These are phyloP conservation scores for Tyria jacobaeae DNA, from an alignment of 2,888 invertebrate species.

Conservation along the genomic window DNA sequence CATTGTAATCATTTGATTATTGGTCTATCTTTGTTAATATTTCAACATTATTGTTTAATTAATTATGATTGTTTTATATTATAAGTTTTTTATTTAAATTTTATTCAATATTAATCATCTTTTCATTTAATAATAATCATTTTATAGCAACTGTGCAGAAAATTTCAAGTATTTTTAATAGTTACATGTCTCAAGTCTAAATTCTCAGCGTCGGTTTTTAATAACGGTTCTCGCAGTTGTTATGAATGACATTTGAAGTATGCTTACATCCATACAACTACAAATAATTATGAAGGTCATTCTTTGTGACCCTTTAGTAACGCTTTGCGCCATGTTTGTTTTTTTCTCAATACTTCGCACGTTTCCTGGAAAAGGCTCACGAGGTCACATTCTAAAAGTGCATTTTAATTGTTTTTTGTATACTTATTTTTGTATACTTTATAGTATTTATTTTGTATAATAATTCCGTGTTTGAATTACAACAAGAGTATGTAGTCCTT, in stretches of 20 bases:
- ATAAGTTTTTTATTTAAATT: too few species aligned
- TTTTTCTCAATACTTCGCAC: slow-evolving; percentile 53
- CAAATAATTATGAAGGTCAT: slow-evolving; percentile 65
- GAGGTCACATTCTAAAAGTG: slow-evolving; percentile 19
- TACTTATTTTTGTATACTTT: too few species aligned
- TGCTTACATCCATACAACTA: slow-evolving; percentile 53
- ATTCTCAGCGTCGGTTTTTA: slow-evolving; percentile 13
- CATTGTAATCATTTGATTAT: not conserved
- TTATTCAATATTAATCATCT: too few species aligned
- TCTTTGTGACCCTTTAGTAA: slow-evolving; percentile 60
- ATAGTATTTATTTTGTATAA: not conserved
- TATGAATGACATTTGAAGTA: slow-evolving; percentile 29
- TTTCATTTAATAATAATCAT: too few species aligned
- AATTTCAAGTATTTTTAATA: not conserved
- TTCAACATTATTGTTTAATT: too few species aligned
- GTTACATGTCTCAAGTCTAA: slow-evolving; percentile 22
- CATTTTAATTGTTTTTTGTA: slow-evolving; percentile 6
- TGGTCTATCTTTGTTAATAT: not conserved
- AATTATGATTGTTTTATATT: too few species aligned
- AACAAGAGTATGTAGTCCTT: not conserved
- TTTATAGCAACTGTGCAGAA: too few species aligned
- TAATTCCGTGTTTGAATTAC: slow-evolving; percentile 25
- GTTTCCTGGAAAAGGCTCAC: slow-evolving; percentile 38
- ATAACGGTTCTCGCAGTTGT: slow-evolving; percentile 18
- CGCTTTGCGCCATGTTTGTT: slow-evolving; percentile 49